Evolutionary conservation across 2,113 vertebrate species (phyloP).

Genomic region (Danionella cerebrum): DNA sequence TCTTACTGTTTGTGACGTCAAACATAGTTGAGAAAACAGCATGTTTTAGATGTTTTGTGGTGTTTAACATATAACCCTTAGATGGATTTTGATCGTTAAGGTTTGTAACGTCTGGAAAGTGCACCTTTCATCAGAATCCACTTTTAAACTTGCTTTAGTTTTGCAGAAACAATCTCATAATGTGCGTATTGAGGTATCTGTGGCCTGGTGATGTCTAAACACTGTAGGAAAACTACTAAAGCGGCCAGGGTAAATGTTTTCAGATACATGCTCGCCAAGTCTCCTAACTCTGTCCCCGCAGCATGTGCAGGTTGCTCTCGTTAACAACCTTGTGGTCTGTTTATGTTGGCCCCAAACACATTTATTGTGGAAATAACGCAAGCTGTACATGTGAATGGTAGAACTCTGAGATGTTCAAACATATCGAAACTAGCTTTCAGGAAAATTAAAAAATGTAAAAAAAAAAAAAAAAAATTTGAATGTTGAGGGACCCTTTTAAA

Average conservation of each 20-base stretch:
- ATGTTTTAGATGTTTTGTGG: too few species aligned
- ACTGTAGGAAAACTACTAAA: conserved; percentile 25
- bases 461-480: too few species aligned
- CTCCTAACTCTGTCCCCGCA: conserved; percentile 20
- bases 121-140: too few species aligned
- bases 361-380: conserved; percentile 31
- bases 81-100: too few species aligned
- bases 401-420: neutral
- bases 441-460: too few species aligned
- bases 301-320: conserved; percentile 29
- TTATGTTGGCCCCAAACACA: conserved; percentile 28
- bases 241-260: conserved; percentile 48
- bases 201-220: conserved; percentile 15
- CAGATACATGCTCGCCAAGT: conserved; percentile 38
- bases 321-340: conserved; percentile 25
- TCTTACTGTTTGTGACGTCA: too few species aligned
- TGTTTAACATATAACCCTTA: too few species aligned
- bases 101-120: too few species aligned
- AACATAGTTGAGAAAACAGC: too few species aligned
- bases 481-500: too few species aligned
- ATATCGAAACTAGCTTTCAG: too few species aligned
- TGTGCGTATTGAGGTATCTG: neutral
- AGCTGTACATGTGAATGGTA: conserved; percentile 16
- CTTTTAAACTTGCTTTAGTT: neutral
- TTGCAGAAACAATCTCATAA: neutral